Base-by-base conservation (phyloP, 2,888 invertebrate genomes). In the Melitaea athalia region DNA sequence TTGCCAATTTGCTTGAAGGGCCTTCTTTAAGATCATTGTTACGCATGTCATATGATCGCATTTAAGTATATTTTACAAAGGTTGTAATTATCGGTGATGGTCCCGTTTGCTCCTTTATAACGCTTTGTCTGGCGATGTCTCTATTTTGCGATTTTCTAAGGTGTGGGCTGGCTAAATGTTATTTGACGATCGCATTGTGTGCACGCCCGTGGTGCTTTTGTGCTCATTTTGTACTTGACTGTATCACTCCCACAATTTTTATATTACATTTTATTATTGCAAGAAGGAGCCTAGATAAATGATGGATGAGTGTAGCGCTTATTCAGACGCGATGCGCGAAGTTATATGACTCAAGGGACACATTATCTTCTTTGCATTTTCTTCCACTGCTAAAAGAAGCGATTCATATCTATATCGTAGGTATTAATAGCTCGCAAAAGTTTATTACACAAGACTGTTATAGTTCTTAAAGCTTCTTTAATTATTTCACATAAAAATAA, bases 131-230 rank as follows among this genome's bases (percentile, higher is more conserved):
- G 64, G 77, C 78, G 88, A 92, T 89, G 89, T 91, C 91, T 92
- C 88, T 85, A 92, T 92, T 90, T 92, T 87, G 91, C 88, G 88
- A 91, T 89, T 88, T 84, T 90, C 90, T 90, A 91, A 91, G 89
- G 92, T 91, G 91, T 89, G 91, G 91, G 90, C 86, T 85, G 88
- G 88, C 88, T 92, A 91, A 92, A 91, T 88, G 91, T 90, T 92
- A 92, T 92, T 91, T 91, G 91, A 92, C 89, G 90, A 92, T 84
- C 83, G 85, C 81, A 87, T 88, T 88, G 91, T 91, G 82, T 86
- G 91, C 85, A 84, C 89, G 85, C 91, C 92, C 81, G 91, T 81
- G 75, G 91, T n/a, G 91, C 83, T 78, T 78, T 92, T 92, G 88
- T 90, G 47, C 33, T 47, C 65, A 79, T 81, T 84, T 85, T 88